A percentile compares a stretch with the other conserved stretches of the same genome.
phyloP scores from a whole-genome alignment of 2,888 invertebrate species.

The Leucophora obtusa region DNA sequence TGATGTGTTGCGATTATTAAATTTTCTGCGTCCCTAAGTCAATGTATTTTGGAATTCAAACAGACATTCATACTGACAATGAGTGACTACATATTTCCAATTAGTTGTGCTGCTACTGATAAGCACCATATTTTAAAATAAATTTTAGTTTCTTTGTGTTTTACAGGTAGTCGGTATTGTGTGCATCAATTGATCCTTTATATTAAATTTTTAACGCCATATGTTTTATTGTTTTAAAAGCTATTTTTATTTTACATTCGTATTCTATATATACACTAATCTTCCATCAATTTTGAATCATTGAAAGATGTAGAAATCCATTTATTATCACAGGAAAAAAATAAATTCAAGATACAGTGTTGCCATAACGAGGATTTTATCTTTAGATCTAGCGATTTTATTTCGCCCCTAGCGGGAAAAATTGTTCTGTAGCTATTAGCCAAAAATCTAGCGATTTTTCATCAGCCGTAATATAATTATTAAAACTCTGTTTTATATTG shows the following conservation, averaged over 20 bases:
- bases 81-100: slow-evolving; percentile 26
- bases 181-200: slow-evolving; percentile 5
- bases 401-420: too few relatives aligned
- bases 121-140: not conserved
- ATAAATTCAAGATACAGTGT: too few relatives aligned
- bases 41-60: not conserved
- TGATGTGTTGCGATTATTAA: slow-evolving; percentile 28
- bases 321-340: too few relatives aligned
- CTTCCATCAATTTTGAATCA: too few relatives aligned
- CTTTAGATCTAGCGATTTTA: too few relatives aligned
- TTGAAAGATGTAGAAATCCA: too few relatives aligned
- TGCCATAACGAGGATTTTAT: too few relatives aligned
- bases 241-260: slow-evolving; percentile 24
- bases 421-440: too few relatives aligned
- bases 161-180: slow-evolving; percentile 30
- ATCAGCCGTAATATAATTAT: too few relatives aligned
- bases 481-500: too few relatives aligned
- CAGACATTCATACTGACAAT: slow-evolving; percentile 1
- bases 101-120: slow-evolving; percentile 47
- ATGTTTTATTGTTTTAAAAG: slow-evolving; percentile 43
- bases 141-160: not conserved
- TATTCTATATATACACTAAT: too few relatives aligned
- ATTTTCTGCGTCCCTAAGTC: slow-evolving; percentile 8
- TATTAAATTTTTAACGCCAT: slow-evolving; percentile 34
- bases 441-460: too few relatives aligned